phyloP scores from a whole-genome alignment of 2,888 invertebrate genomes.

The Nycteola revayana region DNA sequence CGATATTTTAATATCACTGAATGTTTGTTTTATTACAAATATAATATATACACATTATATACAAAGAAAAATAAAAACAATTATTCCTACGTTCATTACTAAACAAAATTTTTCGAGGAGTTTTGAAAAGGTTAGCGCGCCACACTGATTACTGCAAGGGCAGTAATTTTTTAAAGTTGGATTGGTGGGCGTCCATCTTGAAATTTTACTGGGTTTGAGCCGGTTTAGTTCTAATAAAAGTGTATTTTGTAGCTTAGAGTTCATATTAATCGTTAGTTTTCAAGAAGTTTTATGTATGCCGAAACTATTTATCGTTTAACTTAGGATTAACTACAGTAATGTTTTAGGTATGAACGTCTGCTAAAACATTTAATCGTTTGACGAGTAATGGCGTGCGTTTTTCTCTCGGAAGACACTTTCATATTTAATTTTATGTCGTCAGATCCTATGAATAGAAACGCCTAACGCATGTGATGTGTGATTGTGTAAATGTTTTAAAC shows the following conservation, averaged over 20 bases:
- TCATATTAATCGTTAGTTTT: conserved; percentile 71
- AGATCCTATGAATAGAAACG: conserved; percentile 50
- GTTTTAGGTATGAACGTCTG: conserved; percentile 85
- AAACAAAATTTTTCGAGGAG: too few species aligned
- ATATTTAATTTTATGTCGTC: conserved; percentile 69
- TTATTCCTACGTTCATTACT: too few species aligned
- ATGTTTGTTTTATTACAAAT: too few species aligned
- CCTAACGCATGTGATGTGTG: conserved; percentile 40
- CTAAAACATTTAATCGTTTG: conserved; percentile 76
- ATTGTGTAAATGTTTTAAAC: conserved; percentile 36
- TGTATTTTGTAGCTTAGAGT: conserved; percentile 75
- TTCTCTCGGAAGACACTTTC: conserved; percentile 83
- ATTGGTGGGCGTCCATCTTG: conserved; percentile 91
- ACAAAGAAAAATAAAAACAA: too few species aligned
- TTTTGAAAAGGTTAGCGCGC: too few species aligned
- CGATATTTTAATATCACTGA: too few species aligned
- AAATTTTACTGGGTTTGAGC: conserved; percentile 88
- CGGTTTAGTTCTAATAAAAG: conserved; percentile 84
- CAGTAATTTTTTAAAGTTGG: conserved; percentile 40
- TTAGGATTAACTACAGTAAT: conserved; percentile 85
- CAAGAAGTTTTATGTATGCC: conserved; percentile 73
- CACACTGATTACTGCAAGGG: conserved; percentile 7
- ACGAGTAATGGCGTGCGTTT: conserved; percentile 86
- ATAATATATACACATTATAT: too few species aligned
- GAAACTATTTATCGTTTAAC: conserved; percentile 71